Evolutionary conservation across 2,113 vertebrate genomes (phyloP), one percentile per base, ranked within the genome.

Genomic region (Colinus virginianus): DNA sequence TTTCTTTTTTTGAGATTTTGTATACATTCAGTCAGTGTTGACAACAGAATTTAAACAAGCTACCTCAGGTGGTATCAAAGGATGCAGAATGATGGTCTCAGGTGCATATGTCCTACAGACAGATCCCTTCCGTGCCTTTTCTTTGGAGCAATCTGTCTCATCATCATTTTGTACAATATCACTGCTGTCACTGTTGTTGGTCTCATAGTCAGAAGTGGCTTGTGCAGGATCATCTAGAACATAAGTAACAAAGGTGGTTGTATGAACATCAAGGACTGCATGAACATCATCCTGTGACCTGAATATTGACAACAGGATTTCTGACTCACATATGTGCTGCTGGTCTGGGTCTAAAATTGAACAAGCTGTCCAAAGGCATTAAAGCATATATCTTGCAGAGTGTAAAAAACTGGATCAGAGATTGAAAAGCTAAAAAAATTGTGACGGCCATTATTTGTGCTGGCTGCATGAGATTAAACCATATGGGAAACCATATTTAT

Each of bases 171-270:
- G 99, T 36, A 98, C 97, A 26, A 99, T 98, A 93, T 99, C 98
- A 4, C 99, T 99, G 98, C 98, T 98, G 92, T 99, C 99, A 14
- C 99, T 99, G 98, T 99, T 98, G 96, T 99, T 99, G 96, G 98
- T 99, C 97, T 99, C 99, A 7, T 99, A 99, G 96, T 99, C 99
- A 43, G 99, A 99, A 30, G 99, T 99, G 93, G 97, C 97, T 78
- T 98, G 98, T 1, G 97, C 97, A 69, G 96, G 96, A 84, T 99
- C 99, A 82, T 99, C 99, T 98, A 87, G 82, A 95, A 95, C 34
- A n/a, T 36, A 96, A 95, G 94, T 28, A 79, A 75, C 90, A 91
- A 26, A 84, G 63, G 30, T 72, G 34, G 83, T 14, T 75, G 43
- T 10, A 42, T 36, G 78, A 94, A 25, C 55, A 82, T 69, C 43